Conservation (phyloP, 2,797 vertebrate species). For the Liasis olivaceus region DNA sequence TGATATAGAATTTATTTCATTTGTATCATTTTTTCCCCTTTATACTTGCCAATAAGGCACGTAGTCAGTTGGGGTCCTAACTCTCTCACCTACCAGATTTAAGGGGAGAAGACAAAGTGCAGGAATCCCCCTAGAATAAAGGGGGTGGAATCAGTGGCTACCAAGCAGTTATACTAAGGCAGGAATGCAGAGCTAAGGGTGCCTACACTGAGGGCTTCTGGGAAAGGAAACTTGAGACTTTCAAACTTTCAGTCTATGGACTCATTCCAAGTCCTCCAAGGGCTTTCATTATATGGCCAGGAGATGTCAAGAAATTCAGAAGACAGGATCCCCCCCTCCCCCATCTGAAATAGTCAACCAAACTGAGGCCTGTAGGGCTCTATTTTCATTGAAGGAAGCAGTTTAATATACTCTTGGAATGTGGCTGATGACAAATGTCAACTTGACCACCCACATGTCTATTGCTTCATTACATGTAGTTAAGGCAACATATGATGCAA, state of each 20-base stretch:
- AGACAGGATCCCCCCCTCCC: background rate
- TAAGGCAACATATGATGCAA: background rate
- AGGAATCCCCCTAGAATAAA: background rate
- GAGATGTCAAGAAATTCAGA: background rate
- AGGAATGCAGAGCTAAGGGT: background rate
- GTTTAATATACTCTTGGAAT: background rate
- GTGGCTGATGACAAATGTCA: background rate
- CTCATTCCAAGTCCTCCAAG: background rate
- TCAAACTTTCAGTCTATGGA: background rate
- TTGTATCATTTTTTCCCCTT: background rate
- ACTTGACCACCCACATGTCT: background rate
- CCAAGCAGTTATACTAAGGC: background rate
- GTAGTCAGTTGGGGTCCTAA: background rate
- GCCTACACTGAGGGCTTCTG: background rate
- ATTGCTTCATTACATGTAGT: background rate
- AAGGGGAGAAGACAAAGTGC: background rate
- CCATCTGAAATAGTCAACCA: background rate
- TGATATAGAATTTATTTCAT: background rate
- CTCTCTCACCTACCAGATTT: background rate
- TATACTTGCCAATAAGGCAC: background rate
- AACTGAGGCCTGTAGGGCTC: background rate
- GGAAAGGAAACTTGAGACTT: background rate
- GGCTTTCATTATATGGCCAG: background rate
- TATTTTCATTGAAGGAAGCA: background rate
- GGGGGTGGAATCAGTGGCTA: background rate